phyloP scores from a whole-genome alignment of 1,140 invertebrate species.

The Hydropsyche tenuis region DNA sequence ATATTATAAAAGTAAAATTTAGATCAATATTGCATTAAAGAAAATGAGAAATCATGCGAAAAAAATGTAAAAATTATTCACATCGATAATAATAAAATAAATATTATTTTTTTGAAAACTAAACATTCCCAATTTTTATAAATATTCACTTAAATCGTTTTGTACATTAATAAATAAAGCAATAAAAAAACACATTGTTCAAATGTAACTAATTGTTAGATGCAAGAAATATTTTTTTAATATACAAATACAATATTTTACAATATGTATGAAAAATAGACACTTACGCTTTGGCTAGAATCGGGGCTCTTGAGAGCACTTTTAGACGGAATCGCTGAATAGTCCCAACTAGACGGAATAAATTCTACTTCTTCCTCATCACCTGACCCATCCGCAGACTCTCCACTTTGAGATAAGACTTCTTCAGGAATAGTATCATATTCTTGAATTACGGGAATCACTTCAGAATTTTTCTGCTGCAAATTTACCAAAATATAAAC shows the following conservation, averaged over 20 bases:
- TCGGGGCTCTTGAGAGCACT: slow-evolving; percentile 65
- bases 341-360: slow-evolving; percentile 68
- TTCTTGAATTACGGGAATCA: slow-evolving; percentile 9
- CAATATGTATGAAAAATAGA: neutral
- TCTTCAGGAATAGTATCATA: slow-evolving; percentile 48
- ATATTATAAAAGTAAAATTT: no score
- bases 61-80: no score
- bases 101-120: no score
- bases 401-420: slow-evolving; percentile 51
- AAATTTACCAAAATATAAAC: neutral
- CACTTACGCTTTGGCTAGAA: slow-evolving; percentile 51
- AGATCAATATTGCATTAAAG: no score
- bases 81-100: no score
- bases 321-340: slow-evolving; percentile 64
- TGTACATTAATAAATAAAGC: no score
- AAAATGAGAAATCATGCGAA: no score
- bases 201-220: no score
- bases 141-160: no score
- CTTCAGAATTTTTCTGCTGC: slow-evolving; percentile 34
- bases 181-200: no score
- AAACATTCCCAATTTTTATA: no score
- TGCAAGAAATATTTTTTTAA: neutral
- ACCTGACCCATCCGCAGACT: slow-evolving; percentile 52
- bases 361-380: slow-evolving; percentile 67
- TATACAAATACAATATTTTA: neutral